Evolutionary conservation across 2,797 vertebrate genomes (phyloP), one percentile per base, ranked within the genome.

Genomic region (Pempheris klunzingeri): DNA sequence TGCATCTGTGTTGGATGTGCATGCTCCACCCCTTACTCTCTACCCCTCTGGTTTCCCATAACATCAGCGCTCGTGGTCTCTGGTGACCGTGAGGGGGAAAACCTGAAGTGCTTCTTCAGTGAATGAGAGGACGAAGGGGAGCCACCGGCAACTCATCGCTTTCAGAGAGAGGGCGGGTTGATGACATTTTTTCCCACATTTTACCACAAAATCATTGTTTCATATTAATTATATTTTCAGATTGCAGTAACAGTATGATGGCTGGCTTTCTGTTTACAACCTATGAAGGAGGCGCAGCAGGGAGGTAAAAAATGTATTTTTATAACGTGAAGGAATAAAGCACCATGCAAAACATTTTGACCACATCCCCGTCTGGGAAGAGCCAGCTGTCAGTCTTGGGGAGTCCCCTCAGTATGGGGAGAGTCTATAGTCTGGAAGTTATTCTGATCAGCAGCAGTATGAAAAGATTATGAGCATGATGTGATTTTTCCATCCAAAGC

Each of bases 71-170:
- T 46, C 43, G 10, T 50, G 43, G 77, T 88, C 85, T 71, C 75
- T 62, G 41, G 71, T 75, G 81, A 59, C 53, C 22, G n/a, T 11
- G 17, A 49, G 46, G 72, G 81, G 61, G 68, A 46, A 78, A 80
- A 77, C 71, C 79, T 77, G 18, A 58, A 64, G 64, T 58, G 53
- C 52, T 60, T 81, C 69, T 77, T 71, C 41, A 76, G 54, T 34
- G 47, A 64, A 57, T 39, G 57, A 76, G 58, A 46, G 30, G 24
- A 77, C 32, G 62, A 57, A 61, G 71, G 68, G 80, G 73, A 86
- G 76, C 17, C 82, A 81, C 77, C 57, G 22, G 5, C 62, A 47
- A 5, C 60, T 34, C 15, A 26, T 44, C 12, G 3, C 32, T 61
- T 55, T 55, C n/a, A 84, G 14, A 61, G 22, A 39, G 26, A 5